Conservation (phyloP, 2,888 invertebrate genomes). For the Epirrita christyi region DNA sequence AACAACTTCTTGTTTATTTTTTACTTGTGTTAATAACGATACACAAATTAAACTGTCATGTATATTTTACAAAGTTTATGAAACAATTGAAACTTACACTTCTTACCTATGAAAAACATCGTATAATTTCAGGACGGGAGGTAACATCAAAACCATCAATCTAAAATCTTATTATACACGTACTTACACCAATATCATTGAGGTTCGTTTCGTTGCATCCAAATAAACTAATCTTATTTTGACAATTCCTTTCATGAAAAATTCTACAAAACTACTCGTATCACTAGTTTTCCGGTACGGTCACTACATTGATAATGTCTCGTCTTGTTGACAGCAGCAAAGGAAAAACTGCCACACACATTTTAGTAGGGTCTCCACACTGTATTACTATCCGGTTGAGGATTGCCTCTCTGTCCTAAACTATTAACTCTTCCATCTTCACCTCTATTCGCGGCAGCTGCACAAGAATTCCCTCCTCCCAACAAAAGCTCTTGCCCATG, state of each 20-base stretch:
- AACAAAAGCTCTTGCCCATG: constrained; percentile 79
- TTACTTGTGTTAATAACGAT: no score
- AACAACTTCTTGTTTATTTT: background rate
- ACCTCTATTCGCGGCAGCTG: constrained; percentile 83
- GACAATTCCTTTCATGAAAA: constrained; percentile 49
- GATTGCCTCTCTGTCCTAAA: constrained; percentile 85
- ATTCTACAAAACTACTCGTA: constrained; percentile 25
- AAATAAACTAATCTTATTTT: constrained; percentile 36
- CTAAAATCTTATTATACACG: constrained; percentile 50
- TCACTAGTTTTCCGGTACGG: constrained; percentile 23
- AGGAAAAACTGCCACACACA: constrained; percentile 42
- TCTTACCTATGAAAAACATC: constrained; percentile 50
- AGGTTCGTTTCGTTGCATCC: constrained; percentile 68
- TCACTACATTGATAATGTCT: constrained; percentile 6
- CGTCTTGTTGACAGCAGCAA: constrained; percentile 41
- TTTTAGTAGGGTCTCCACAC: constrained; percentile 91
- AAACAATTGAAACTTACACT: constrained; percentile 10
- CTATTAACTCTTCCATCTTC: constrained; percentile 85
- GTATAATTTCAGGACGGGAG: constrained; percentile 79
- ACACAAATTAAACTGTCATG: background rate
- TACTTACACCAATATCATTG: constrained; percentile 51
- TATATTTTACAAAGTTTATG: background rate
- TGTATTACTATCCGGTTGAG: constrained; percentile 87
- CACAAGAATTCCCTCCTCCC: constrained; percentile 85
- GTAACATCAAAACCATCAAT: constrained; percentile 58